Conservation (phyloP, 2,888 invertebrate species). For the Taphrorychus bicolor region DNA sequence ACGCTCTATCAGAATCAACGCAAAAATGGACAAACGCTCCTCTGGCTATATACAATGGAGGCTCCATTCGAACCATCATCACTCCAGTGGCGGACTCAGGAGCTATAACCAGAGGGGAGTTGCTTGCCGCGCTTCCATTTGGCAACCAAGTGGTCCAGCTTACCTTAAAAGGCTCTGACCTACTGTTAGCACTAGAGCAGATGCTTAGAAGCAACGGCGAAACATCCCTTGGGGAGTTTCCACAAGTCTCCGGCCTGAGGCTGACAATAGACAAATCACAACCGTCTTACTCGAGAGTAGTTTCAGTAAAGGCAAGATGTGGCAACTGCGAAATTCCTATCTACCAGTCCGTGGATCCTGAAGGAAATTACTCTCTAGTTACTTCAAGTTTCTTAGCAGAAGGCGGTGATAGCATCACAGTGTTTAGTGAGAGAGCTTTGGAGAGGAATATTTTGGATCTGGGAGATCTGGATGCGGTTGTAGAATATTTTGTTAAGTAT, state of each 20-base stretch:
- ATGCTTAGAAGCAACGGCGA: constrained; percentile 55
- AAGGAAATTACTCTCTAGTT: constrained; percentile 69
- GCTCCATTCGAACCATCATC: constrained; percentile 76
- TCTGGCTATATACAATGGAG: constrained; percentile 78
- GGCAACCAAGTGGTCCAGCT: constrained; percentile 71
- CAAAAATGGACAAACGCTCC: constrained; percentile 77
- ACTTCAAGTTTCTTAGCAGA: constrained; percentile 69
- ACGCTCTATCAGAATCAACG: constrained; percentile 53
- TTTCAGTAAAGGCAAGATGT: constrained; percentile 71
- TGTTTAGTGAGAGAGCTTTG: constrained; percentile 58
- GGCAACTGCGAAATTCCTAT: constrained; percentile 70
- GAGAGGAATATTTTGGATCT: constrained; percentile 59
- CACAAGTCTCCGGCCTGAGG: constrained; percentile 80
- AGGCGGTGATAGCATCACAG: constrained; percentile 78
- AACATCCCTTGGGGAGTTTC: constrained; percentile 71
- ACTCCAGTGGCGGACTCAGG: constrained; percentile 58
- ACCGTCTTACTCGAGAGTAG: constrained; percentile 70
- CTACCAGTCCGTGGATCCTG: constrained; percentile 64
- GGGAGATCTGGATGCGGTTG: constrained; percentile 63
- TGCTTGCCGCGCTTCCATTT: constrained; percentile 80
- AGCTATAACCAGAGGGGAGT: constrained; percentile 73
- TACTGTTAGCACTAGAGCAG: constrained; percentile 62
- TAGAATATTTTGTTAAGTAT: constrained; percentile 65
- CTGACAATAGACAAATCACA: constrained; percentile 73
- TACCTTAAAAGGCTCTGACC: constrained; percentile 69